These are phyloP conservation scores for Nomada goodeniana DNA, from an alignment of 2,888 invertebrate genomes.

Conservation along the genomic window DNA sequence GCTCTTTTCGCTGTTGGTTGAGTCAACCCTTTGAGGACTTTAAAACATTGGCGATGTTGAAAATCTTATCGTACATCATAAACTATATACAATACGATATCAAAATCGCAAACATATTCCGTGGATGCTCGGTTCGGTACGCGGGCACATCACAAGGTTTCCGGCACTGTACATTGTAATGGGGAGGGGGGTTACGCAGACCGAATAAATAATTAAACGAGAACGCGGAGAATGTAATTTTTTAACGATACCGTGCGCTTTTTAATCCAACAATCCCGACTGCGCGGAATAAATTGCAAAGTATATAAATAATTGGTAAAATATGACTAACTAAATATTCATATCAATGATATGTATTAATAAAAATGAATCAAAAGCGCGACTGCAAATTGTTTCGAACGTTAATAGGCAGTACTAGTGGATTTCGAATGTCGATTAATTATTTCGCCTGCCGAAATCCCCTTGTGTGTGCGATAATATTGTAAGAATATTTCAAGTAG, in stretches of 20 bases:
- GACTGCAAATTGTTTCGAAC: too few relatives aligned
- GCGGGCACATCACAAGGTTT: constrained; percentile 47
- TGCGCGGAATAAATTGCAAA: background rate
- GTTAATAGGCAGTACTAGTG: too few relatives aligned
- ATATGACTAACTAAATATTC: background rate
- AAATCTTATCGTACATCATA: constrained; percentile 74
- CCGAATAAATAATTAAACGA: constrained; percentile 12
- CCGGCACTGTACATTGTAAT: constrained; percentile 46
- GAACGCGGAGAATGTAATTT: background rate
- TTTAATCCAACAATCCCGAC: too few relatives aligned
- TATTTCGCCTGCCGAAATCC: too few relatives aligned
- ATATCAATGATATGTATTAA: too few relatives aligned
- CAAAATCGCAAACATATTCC: constrained; percentile 54
- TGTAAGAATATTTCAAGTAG: too few relatives aligned
- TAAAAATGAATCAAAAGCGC: too few relatives aligned
- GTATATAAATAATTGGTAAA: too few relatives aligned
- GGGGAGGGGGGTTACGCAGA: constrained; percentile 37
- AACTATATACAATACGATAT: too few relatives aligned
- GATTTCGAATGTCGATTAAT: too few relatives aligned
- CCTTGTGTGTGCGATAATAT: too few relatives aligned
- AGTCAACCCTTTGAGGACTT: constrained; percentile 84
- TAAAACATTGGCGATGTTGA: constrained; percentile 82
- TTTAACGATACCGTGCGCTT: too few relatives aligned
- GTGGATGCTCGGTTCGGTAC: constrained; percentile 60
- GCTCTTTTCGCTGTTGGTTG: constrained; percentile 52